A percentile compares a stretch with the other conserved stretches of the same genome.
These are phyloP conservation scores for Intellagama lesueurii DNA, from an alignment of 2,797 vertebrate species.

Conservation along the genomic window DNA sequence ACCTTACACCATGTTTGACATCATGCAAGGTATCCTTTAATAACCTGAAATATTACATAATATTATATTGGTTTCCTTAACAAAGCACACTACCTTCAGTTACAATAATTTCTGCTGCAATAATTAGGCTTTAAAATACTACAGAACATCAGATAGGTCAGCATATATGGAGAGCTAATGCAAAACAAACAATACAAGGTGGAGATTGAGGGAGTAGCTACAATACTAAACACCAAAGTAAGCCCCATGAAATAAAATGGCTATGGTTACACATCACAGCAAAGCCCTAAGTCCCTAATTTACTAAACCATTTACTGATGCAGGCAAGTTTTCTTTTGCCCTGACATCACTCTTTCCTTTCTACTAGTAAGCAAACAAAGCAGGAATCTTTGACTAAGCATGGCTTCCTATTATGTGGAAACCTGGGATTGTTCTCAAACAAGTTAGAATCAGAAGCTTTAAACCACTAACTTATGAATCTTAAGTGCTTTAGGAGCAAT, in stretches of 20 bases:
- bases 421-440: not conserved
- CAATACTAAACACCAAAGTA: not conserved
- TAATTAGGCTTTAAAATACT: not conserved
- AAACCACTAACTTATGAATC: not conserved
- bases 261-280: not conserved
- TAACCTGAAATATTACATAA: conserved; percentile 84
- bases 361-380: not conserved
- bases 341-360: not conserved
- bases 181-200: not conserved
- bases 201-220: not conserved
- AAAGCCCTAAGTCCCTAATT: not conserved
- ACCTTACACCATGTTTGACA: conserved; percentile 87
- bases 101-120: not conserved
- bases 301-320: not conserved
- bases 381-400: too few relatives aligned
- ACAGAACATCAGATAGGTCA: not conserved
- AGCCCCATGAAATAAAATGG: not conserved
- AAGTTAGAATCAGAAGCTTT: not conserved
- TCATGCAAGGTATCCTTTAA: conserved; percentile 94
- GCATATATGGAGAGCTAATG: not conserved
- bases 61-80: conserved; percentile 1
- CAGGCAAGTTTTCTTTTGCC: not conserved
- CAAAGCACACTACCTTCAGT: not conserved
- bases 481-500: not conserved
- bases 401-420: not conserved